Evolutionary conservation across 2,113 vertebrate genomes (phyloP), one percentile per base, ranked within the genome.

Genomic region (Chionis minor): DNA sequence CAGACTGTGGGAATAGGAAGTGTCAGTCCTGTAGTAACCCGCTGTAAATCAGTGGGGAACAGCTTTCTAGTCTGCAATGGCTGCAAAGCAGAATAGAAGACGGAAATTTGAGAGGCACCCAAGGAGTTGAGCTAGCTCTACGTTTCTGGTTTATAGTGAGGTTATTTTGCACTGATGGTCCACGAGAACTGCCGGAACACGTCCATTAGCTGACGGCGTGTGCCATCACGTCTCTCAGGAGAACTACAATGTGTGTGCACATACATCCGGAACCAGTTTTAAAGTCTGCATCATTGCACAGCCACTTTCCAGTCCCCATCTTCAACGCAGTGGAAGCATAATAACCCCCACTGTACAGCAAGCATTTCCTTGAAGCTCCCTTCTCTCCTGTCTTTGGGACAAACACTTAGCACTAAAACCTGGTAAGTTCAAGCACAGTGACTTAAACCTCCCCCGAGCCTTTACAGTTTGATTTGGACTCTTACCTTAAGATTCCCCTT

Each of bases 401-500:
- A 44, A 54, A 71, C 0, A 5, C 45, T 69, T 17, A 52, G 40
- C 24, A 15, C 66, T 45, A 59, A 59, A 42, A 75, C 35, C n/a
- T 81, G 49, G 24, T 26, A 14, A 45, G 32, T 61, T 90, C 77
- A 81, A 88, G 77, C 69, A 79, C 45, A 27, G 77, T 40, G 84
- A 62, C 85, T 88, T 85, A 45, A 74, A 8, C 30, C 15, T 77
- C 86, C 73, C 71, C 92, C 83, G 5, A 96, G 89, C 85, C 85
- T 95, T 97, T 92, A 93, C 27, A 59, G 58, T 94, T 95, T 94
- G 59, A 86, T 90, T 90, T 95, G 94, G 90, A 94, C 96, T 96
- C 98, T 98, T 99, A 99, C 99, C 99, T 99, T 99, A 86, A 99
- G 98, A 97, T 99, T 99, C 97, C 99, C 99, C 98, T 99, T 99